Conservation (phyloP, 2,888 invertebrate genomes). For the Hydropsyche betteni region DNA sequence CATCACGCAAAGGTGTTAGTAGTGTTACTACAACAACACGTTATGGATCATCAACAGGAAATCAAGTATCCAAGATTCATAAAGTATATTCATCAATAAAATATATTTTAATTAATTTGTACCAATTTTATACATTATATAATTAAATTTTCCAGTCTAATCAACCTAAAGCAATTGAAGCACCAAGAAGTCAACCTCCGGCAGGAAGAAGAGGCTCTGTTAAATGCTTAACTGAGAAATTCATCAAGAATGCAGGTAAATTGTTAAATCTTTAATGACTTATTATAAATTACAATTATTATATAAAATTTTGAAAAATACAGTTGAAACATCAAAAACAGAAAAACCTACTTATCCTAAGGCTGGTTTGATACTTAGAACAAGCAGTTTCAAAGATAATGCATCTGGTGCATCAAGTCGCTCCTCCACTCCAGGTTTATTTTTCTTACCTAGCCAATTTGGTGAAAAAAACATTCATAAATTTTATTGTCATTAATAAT, state of each 20-base stretch:
- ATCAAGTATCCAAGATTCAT: constrained; percentile 58
- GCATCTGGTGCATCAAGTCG: constrained; percentile 58
- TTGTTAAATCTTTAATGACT: too few relatives aligned
- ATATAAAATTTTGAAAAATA: constrained; percentile 44
- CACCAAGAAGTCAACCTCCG: constrained; percentile 55
- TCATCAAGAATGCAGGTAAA: constrained; percentile 73
- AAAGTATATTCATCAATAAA: constrained; percentile 55
- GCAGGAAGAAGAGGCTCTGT: constrained; percentile 76
- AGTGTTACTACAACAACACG: constrained; percentile 59
- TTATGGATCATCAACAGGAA: constrained; percentile 62
- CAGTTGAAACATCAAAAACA: constrained; percentile 66
- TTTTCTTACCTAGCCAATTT: neutral
- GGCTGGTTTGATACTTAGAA: constrained; percentile 77
- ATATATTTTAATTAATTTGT: constrained; percentile 32
- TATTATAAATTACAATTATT: too few relatives aligned
- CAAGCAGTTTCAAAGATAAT: constrained; percentile 68
- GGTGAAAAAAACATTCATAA: neutral
- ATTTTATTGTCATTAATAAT: too few relatives aligned
- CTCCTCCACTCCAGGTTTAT: constrained; percentile 55
- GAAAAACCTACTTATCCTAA: constrained; percentile 74
- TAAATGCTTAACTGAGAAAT: constrained; percentile 81
- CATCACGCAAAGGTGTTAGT: constrained; percentile 38
- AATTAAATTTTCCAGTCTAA: constrained; percentile 39
- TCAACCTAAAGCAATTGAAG: constrained; percentile 50
- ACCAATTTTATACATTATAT: constrained; percentile 4